Base-by-base conservation (phyloP, 2,888 invertebrate species). In the Rhagonycha fulva region DNA sequence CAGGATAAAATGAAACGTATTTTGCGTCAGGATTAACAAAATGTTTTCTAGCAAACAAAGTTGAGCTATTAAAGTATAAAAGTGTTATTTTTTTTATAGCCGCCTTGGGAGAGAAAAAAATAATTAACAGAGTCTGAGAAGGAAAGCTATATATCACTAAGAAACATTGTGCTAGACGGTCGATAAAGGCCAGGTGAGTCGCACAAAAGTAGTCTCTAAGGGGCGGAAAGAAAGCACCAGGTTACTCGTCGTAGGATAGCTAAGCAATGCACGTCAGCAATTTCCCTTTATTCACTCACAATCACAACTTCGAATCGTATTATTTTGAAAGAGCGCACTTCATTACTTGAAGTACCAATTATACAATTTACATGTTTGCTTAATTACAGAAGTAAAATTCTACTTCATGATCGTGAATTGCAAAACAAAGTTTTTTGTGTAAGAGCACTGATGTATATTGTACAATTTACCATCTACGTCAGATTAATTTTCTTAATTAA, bases 161-260 rank as follows among this genome's bases (percentile, higher is more conserved):
- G 81, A 81, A 80, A 82, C 82, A 77, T 77, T 79, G 79, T 67
- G 69, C 62, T 71, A 68, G 76, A 69, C 84, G 85, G 84, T 85
- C 83, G 83, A 84, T 84, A 84, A 82, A 82, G 83, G 82, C 84
- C 84, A 84, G 84, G 84, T 84, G 84, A 84, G 83, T 83, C 82
- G 84, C 81, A 83, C 82, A 83, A 82, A 82, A 79, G 81, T 69
- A 68, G 70, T 68, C 71, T 75, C 81, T 79, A 76, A 79, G 81
- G 77, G 80, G 79, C 75, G 78, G 74, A 70, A 74, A 74, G 74
- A 70, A 69, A 68, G 68, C 69, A 66, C 63, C 68, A 30, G 70
- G 68, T 68, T 63, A 62, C 74, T 67, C 63, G 74, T 70, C 74
- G 70, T 62, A 72, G 76, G 73, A 73, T 72, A 73, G 73, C 76